These are phyloP conservation scores for Ovis canadensis DNA, from an alignment of 2,113 vertebrate genomes.

Conservation along the genomic window DNA sequence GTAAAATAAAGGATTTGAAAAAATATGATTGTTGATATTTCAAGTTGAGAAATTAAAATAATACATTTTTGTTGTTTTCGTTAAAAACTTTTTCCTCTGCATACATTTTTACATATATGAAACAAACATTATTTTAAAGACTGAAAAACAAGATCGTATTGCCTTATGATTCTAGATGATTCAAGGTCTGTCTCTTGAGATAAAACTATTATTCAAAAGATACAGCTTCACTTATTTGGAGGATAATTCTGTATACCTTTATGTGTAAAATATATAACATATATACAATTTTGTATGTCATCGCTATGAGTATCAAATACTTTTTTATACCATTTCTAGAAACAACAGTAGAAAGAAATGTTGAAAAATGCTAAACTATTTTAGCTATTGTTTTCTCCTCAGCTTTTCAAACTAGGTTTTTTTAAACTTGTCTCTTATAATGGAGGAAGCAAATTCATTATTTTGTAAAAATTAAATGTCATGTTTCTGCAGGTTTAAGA, in stretches of 20 bases:
- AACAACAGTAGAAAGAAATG: not conserved
- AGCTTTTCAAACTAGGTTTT: not conserved
- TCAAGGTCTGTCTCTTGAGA: not conserved
- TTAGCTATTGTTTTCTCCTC: not conserved
- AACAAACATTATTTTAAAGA: slow-evolving; percentile 5
- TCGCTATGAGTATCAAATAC: not conserved
- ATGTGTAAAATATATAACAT: not conserved
- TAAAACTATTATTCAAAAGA: not conserved
- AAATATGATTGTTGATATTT: not conserved
- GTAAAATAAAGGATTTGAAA: slow-evolving; percentile 2
- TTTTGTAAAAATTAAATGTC: not conserved
- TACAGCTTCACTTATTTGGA: slow-evolving; percentile 31
- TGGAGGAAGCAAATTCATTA: not conserved
- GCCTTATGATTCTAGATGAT: not conserved
- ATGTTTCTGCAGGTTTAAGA: slow-evolving; percentile 16
- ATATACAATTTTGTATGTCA: not conserved
- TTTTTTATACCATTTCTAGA: not conserved
- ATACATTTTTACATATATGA: not conserved
- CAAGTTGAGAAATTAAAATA: not conserved
- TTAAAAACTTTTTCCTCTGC: not conserved
- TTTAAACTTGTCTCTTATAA: not conserved
- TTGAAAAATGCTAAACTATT: not conserved
- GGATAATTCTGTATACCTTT: not conserved
- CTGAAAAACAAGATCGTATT: not conserved
- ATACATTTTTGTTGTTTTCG: not conserved